These are phyloP conservation scores for Zaprionus vittiger DNA, from an alignment of 1,140 invertebrate genomes.

Conservation along the genomic window DNA sequence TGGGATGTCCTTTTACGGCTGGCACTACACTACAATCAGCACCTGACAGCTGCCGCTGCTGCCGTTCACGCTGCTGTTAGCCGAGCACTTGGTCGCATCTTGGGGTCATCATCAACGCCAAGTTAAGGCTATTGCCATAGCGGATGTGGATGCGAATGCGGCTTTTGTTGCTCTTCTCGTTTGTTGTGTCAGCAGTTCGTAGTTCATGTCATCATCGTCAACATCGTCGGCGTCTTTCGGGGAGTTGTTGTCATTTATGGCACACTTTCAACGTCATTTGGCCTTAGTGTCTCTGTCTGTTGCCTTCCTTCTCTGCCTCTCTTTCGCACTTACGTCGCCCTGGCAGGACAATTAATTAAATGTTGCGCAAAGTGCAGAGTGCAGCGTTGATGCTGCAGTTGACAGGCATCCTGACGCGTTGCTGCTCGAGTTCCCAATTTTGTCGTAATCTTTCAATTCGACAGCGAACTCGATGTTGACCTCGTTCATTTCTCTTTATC, in stretches of 20 bases:
- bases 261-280: conserved; percentile 31
- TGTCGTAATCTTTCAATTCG: conserved; percentile 1
- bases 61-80: conserved; percentile 6
- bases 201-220: conserved; percentile 1
- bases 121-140: conserved; percentile 56
- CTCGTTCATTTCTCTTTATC: too few species aligned
- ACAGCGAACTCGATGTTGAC: neutral
- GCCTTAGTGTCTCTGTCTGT: conserved; percentile 10
- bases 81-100: conserved; percentile 63
- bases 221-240: conserved; percentile 1
- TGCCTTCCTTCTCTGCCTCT: neutral
- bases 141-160: conserved; percentile 22
- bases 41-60: conserved; percentile 25
- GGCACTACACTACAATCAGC: conserved; percentile 34
- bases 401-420: conserved; percentile 5
- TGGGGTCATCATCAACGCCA: conserved; percentile 74
- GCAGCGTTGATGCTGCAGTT: neutral
- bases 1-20: conserved; percentile 59
- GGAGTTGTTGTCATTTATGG: conserved; percentile 43
- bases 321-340: too few species aligned
- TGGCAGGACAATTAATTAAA: conserved; percentile 48
- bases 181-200: conserved; percentile 29
- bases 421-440: neutral
- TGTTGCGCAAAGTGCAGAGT: conserved; percentile 33
- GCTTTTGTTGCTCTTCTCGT: conserved; percentile 55